Conservation (phyloP, 2,888 invertebrate genomes). For the Euspilapteryx auroguttella region DNA sequence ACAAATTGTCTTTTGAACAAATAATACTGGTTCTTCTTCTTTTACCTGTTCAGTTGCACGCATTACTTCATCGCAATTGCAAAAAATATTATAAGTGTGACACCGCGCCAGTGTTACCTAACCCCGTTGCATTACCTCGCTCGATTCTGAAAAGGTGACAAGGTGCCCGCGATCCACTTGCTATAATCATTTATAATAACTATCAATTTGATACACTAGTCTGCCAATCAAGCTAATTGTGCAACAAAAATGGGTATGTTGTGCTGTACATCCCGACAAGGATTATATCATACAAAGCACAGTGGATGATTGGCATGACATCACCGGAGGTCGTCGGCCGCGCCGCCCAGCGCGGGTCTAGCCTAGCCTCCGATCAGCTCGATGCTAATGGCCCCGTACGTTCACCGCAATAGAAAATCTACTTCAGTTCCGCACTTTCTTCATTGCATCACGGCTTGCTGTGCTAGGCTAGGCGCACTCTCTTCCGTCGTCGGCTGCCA, state of each 20-base stretch:
- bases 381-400: slow-evolving; percentile 47
- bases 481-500: slow-evolving; percentile 33
- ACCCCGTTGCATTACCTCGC: slow-evolving; percentile 31
- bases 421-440: slow-evolving; percentile 59
- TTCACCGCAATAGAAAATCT: slow-evolving; percentile 57
- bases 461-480: slow-evolving; percentile 45
- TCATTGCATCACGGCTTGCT: slow-evolving; percentile 41
- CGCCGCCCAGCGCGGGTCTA: slow-evolving; percentile 18
- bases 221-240: too few species aligned
- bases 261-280: too few species aligned
- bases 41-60: slow-evolving; percentile 11
- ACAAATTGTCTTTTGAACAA: too few species aligned
- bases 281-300: slow-evolving; percentile 7
- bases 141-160: too few species aligned
- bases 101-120: slow-evolving; percentile 49
- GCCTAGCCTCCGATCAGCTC: slow-evolving; percentile 23
- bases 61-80: slow-evolving; percentile 42
- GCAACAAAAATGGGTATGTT: too few species aligned
- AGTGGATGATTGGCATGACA: too few species aligned
- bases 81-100: slow-evolving; percentile 42
- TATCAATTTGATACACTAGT: too few species aligned
- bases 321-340: slow-evolving; percentile 38
- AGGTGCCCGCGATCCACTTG: too few species aligned
- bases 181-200: too few species aligned
- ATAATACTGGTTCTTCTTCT: neutral